phyloP scores from a whole-genome alignment of 2,888 invertebrate species.

The Apamea anceps region DNA sequence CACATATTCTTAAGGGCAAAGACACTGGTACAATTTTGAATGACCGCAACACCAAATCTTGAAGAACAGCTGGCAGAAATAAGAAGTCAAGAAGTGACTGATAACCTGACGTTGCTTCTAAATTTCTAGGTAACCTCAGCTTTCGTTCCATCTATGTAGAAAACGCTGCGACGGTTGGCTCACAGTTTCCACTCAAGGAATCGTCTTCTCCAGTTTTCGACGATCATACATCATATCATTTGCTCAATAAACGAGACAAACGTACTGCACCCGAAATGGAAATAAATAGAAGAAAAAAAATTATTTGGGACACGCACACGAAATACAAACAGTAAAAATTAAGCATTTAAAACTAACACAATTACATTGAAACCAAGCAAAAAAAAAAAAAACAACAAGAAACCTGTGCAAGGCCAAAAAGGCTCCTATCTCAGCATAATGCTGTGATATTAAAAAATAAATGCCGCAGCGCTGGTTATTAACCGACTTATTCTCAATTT shows the following conservation, averaged over 20 bases:
- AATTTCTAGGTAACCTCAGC: neutral
- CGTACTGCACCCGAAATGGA: neutral
- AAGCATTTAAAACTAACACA: neutral
- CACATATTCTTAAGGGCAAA: no score
- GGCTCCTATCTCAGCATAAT: neutral
- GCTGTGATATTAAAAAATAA: neutral
- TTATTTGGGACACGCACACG: neutral
- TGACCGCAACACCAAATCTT: no score
- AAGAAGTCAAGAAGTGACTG: neutral
- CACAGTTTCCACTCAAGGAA: neutral
- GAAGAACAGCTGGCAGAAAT: neutral
- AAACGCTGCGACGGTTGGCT: neutral
- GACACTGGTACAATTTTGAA: no score
- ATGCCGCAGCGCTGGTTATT: neutral
- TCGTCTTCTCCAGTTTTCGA: neutral
- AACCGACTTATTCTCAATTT: no score
- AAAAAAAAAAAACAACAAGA: neutral
- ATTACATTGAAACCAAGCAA: no score
- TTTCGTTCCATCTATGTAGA: neutral
- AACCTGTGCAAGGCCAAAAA: neutral
- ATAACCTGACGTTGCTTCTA: neutral
- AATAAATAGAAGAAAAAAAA: neutral
- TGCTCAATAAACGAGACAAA: neutral
- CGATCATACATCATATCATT: neutral
- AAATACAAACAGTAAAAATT: neutral